Evolutionary conservation across 2,888 invertebrate species (phyloP).

Genomic region (Macrosoma leucophasiata): DNA sequence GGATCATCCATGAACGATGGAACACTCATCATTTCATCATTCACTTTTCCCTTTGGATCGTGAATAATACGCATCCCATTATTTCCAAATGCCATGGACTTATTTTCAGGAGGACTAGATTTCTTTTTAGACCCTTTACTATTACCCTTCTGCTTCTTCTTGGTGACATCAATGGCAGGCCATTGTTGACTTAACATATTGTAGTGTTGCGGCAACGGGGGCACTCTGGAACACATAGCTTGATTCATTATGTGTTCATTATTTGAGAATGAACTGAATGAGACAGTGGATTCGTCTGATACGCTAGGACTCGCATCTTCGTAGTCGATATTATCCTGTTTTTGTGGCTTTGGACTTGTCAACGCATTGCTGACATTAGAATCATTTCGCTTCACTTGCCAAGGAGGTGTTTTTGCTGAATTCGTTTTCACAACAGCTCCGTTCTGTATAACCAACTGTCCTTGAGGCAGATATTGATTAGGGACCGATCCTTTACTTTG

Average conservation of each 20-base stretch:
- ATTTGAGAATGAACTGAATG: slow-evolving; percentile 47
- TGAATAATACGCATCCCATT: slow-evolving; percentile 53
- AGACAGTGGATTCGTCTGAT: slow-evolving; percentile 53
- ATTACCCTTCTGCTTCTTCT: slow-evolving; percentile 76
- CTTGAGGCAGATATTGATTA: slow-evolving; percentile 53
- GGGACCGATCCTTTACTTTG: slow-evolving; percentile 48
- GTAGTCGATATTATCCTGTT: slow-evolving; percentile 51
- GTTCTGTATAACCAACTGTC: slow-evolving; percentile 63
- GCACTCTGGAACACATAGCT: slow-evolving; percentile 80
- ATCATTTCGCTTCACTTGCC: slow-evolving; percentile 72
- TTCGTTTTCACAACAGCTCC: slow-evolving; percentile 69
- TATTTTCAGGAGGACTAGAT: slow-evolving; percentile 44
- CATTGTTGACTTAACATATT: slow-evolving; percentile 66
- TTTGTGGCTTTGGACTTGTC: slow-evolving; percentile 49
- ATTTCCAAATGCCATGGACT: slow-evolving; percentile 41
- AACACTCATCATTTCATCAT: slow-evolving; percentile 64
- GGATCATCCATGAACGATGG: slow-evolving; percentile 95
- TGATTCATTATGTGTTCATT: slow-evolving; percentile 57
- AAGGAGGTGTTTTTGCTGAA: slow-evolving; percentile 75
- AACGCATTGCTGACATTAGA: slow-evolving; percentile 38
- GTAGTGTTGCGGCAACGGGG: slow-evolving; percentile 82
- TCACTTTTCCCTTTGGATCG: slow-evolving; percentile 57
- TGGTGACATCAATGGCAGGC: slow-evolving; percentile 50
- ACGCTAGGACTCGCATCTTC: slow-evolving; percentile 52
- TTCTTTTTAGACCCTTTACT: slow-evolving; percentile 72